phyloP scores from a whole-genome alignment of 2,888 invertebrate species.

The Diachrysia chrysitis region DNA sequence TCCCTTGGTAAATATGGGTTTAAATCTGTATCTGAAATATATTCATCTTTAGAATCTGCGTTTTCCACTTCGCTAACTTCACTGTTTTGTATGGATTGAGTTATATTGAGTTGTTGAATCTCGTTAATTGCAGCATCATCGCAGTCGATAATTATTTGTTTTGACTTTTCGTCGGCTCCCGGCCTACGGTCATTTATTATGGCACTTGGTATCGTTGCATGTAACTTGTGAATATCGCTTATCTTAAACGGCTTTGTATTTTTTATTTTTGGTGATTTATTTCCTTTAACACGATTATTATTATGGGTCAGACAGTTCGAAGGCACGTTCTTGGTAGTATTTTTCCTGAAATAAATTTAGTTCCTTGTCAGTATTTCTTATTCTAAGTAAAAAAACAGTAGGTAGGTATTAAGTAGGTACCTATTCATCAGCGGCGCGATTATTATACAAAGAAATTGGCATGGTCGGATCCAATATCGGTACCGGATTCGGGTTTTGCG shows the following conservation, averaged over 20 bases:
- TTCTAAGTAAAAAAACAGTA: no score
- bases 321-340: constrained; percentile 19
- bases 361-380: neutral
- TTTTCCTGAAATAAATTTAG: constrained; percentile 55
- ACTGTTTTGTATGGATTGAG: neutral
- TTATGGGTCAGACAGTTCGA: constrained; percentile 20
- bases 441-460: no score
- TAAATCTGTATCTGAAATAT: constrained; percentile 25
- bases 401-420: no score
- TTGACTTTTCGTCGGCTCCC: constrained; percentile 7
- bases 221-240: constrained; percentile 70
- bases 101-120: constrained; percentile 5
- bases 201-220: constrained; percentile 62
- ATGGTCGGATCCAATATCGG: no score
- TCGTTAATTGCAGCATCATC: constrained; percentile 11
- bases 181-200: constrained; percentile 48
- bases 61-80: neutral
- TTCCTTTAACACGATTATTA: constrained; percentile 23
- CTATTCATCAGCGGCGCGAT: no score
- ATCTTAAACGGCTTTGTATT: constrained; percentile 76
- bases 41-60: constrained; percentile 14
- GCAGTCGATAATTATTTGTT: neutral
- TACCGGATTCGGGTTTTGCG: no score
- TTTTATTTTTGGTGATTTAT: constrained; percentile 47
- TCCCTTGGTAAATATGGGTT: constrained; percentile 31